phyloP scores from a whole-genome alignment of 2,113 vertebrate genomes.

The Oryzias woworae region DNA sequence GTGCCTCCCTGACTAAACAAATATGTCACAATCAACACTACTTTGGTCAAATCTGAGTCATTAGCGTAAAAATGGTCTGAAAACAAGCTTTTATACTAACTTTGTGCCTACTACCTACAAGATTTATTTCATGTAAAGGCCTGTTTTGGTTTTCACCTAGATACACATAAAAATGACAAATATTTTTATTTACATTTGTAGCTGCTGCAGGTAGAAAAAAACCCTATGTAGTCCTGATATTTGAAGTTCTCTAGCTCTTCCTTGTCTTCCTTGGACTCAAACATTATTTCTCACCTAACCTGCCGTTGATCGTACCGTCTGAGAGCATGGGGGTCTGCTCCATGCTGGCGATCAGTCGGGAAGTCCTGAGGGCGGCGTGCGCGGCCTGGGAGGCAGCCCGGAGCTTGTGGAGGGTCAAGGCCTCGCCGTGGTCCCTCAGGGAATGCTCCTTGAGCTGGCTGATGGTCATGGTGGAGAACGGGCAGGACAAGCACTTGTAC shows the following conservation, averaged over 20 bases:
- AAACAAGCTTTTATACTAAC: too few relatives aligned
- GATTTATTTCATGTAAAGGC: too few relatives aligned
- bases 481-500: conserved; percentile 95
- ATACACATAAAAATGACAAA: too few relatives aligned
- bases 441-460: conserved; percentile 97
- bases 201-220: too few relatives aligned
- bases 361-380: conserved; percentile 80
- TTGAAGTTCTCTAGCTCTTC: too few relatives aligned
- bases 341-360: conserved; percentile 31
- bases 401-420: conserved; percentile 89
- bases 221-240: too few relatives aligned
- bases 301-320: conserved; percentile 58
- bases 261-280: too few relatives aligned
- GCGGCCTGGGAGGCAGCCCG: conserved; percentile 85
- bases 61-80: too few relatives aligned
- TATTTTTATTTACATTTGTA: too few relatives aligned
- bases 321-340: conserved; percentile 44
- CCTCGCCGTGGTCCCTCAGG: conserved; percentile 91
- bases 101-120: too few relatives aligned
- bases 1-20: background rate
- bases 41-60: too few relatives aligned
- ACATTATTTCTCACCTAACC: background rate
- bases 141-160: too few relatives aligned
- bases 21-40: background rate
- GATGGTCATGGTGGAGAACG: conserved; percentile 95